Evolutionary conservation across 1,140 invertebrate genomes (phyloP).

Genomic region (Stenopsyche tienmushanensis): DNA sequence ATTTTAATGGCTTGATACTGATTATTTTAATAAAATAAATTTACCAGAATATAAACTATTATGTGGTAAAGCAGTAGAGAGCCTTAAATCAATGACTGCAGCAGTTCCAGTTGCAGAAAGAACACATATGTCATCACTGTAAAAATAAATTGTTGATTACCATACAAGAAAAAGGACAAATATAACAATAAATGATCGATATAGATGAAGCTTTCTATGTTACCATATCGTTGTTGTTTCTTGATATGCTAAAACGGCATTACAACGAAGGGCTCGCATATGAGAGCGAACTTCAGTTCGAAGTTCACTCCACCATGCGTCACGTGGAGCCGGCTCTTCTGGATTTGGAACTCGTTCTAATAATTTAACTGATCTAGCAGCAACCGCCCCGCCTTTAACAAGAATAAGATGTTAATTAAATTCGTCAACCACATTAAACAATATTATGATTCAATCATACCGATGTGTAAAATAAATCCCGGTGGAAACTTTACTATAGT

Average conservation of each 20-base stretch:
- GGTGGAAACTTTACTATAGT: slow-evolving; percentile 88
- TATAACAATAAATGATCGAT: slow-evolving; percentile 18
- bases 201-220: slow-evolving; percentile 42
- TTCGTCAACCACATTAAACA: slow-evolving; percentile 5
- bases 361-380: slow-evolving; percentile 83
- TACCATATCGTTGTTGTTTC: slow-evolving; percentile 90
- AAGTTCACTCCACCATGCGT: slow-evolving; percentile 94
- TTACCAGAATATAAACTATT: slow-evolving; percentile 9
- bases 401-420: no score
- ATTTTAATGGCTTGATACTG: neutral
- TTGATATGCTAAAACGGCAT: slow-evolving; percentile 90
- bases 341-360: slow-evolving; percentile 77
- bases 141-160: slow-evolving; percentile 44
- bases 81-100: slow-evolving; percentile 65
- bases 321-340: slow-evolving; percentile 87
- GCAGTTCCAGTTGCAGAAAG: slow-evolving; percentile 92
- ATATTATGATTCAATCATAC: slow-evolving; percentile 57
- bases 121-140: slow-evolving; percentile 91
- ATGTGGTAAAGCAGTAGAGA: slow-evolving; percentile 1
- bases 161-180: slow-evolving; percentile 21
- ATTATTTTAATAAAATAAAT: neutral
- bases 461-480: slow-evolving; percentile 86
- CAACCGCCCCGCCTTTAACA: slow-evolving; percentile 76
- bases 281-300: slow-evolving; percentile 92
- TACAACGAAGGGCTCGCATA: slow-evolving; percentile 84